Percentiles rank a stretch among this genome's conserved stretches.
Evolutionary conservation across 2,797 vertebrate species (phyloP).

Genomic region (Macroramphosus scolopax): DNA sequence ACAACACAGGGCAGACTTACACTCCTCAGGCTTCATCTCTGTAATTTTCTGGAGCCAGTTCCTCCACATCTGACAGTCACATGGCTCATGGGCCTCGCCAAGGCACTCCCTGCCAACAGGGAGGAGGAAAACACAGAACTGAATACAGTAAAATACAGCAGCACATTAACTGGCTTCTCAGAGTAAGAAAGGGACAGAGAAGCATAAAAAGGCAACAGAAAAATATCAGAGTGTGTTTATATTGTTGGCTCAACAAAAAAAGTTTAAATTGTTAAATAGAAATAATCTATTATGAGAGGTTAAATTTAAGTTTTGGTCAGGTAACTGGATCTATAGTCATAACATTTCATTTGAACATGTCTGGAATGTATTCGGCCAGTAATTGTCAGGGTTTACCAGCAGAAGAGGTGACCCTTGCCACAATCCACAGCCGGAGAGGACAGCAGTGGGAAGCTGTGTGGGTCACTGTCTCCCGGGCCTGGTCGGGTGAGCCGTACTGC

Average conservation of each 20-base stretch:
- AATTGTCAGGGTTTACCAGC: slow-evolving; percentile 81
- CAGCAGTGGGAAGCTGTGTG: slow-evolving; percentile 89
- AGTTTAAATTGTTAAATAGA: too few relatives aligned
- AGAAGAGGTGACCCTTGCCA: slow-evolving; percentile 97
- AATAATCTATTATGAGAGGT: too few relatives aligned
- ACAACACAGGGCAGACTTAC: slow-evolving; percentile 76
- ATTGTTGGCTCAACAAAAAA: too few relatives aligned
- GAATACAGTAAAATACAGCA: background rate
- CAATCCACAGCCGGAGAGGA: slow-evolving; percentile 96
- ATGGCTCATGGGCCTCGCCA: slow-evolving; percentile 96
- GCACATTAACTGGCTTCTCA: background rate
- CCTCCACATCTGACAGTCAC: slow-evolving; percentile 98
- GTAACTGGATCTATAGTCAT: too few relatives aligned
- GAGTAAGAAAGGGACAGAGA: slow-evolving; percentile 3
- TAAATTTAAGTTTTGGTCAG: too few relatives aligned
- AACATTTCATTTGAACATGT: too few relatives aligned
- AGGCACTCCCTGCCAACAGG: slow-evolving; percentile 88
- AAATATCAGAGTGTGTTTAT: too few relatives aligned
- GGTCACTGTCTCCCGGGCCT: slow-evolving; percentile 86
- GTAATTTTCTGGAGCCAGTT: slow-evolving; percentile 97
- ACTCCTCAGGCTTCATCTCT: slow-evolving; percentile 98
- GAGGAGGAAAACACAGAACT: slow-evolving; percentile 12
- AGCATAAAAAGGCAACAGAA: too few relatives aligned
- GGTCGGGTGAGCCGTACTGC: slow-evolving; percentile 92
- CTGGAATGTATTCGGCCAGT: slow-evolving; percentile 1